Base-by-base conservation (phyloP, 2,888 invertebrate genomes). In the Apotomis capreana region DNA sequence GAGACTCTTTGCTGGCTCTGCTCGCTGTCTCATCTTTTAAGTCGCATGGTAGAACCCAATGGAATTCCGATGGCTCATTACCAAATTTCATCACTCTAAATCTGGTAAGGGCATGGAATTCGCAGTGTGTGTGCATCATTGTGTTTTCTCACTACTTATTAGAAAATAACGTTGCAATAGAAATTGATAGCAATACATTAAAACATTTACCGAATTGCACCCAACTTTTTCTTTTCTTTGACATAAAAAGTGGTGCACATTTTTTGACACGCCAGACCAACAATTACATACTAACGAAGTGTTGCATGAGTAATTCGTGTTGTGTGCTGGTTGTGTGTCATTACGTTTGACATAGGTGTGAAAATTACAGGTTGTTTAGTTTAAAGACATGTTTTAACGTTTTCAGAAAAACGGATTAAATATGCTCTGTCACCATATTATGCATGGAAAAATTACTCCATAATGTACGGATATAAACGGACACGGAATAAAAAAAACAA, bases 311-410 rank as follows among this genome's bases (percentile, higher is more conserved):
- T 46, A 55, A n/a, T 26, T 65, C 57, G n/a, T 65, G 65, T 57
- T 26, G 26, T 62, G 51, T 65, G 46, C 57, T 9, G 57, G 65
- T 57, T 26, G 26, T 62, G 51, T 65, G 46, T 55, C 26, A 55
- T 65, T 64, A 49, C 49, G 36, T 55, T 26, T 15, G 65, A 65
- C 10, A n/a, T 46, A 64, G 46, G 55, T 65, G 65, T 54, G 55
- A 65, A 55, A 65, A 65, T 65, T 65, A 57, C 46, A 46, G 46
- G 65, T 46, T 65, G 55, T 65, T n/a, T 26, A 5, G 44, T 65
- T n/a, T 26, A 10, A n/a, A 55, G 55, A 49, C 65, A 65, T n/a
- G 55, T 65, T 65, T 49, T 46, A 46, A 46, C 36, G 57, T 57
- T 55, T 55, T 36, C 55, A 46, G 57, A 40, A 64, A 44, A 64